phyloP scores from a whole-genome alignment of 2,888 invertebrate species.

The Monoplex corrugatus region DNA sequence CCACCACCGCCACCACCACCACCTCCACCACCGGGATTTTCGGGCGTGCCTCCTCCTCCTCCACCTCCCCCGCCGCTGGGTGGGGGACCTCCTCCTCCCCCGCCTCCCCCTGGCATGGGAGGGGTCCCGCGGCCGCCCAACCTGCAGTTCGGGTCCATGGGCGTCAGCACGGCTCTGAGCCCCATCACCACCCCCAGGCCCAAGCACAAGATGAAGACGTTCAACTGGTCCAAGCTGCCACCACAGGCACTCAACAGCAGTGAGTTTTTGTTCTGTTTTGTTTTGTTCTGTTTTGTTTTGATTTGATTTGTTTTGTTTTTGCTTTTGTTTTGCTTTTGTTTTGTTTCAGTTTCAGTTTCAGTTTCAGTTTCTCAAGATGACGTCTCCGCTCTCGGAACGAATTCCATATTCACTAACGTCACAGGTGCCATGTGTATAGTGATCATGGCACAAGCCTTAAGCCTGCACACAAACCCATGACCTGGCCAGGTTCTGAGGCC shows the following conservation, averaged over 20 bases:
- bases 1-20: constrained; percentile 74
- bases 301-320: too few relatives aligned
- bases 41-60: constrained; percentile 65
- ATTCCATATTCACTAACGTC: too few relatives aligned
- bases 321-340: too few relatives aligned
- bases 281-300: too few relatives aligned
- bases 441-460: too few relatives aligned
- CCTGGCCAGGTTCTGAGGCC: too few relatives aligned
- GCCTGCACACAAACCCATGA: too few relatives aligned
- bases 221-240: constrained; percentile 99
- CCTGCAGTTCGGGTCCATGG: constrained; percentile 49
- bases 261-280: too few relatives aligned
- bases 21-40: constrained; percentile 67
- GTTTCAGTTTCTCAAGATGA: too few relatives aligned
- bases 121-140: constrained; percentile 51
- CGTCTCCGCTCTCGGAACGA: too few relatives aligned
- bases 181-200: constrained; percentile 89
- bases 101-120: constrained; percentile 56
- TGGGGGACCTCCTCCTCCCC: constrained; percentile 66
- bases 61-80: constrained; percentile 57
- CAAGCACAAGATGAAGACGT: constrained; percentile 97
- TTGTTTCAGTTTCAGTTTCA: too few relatives aligned
- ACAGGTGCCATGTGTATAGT: too few relatives aligned
- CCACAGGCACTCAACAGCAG: constrained; percentile 69
- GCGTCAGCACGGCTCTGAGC: constrained; percentile 46